A percentile compares a stretch with the other conserved stretches of the same genome.
These are phyloP conservation scores for Andrena praecox DNA, from an alignment of 2,888 invertebrate genomes.

Conservation along the genomic window DNA sequence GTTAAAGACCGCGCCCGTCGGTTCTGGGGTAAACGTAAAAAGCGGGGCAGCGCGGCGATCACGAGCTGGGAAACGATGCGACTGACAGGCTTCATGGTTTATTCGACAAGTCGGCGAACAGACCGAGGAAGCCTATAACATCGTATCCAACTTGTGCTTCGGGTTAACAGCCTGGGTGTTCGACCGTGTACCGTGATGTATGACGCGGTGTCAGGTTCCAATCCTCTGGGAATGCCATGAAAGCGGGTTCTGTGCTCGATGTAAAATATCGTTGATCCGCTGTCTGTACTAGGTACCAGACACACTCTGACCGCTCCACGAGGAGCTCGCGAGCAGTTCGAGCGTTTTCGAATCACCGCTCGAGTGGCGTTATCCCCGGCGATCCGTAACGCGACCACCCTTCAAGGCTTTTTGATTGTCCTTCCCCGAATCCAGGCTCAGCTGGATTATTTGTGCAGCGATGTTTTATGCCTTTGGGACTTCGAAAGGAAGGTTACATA, in stretches of 20 bases:
- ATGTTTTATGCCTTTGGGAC: neutral
- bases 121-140: conserved; percentile 73
- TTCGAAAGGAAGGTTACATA: neutral
- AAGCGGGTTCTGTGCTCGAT: conserved; percentile 76
- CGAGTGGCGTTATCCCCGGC: conserved; percentile 32
- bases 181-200: conserved; percentile 77
- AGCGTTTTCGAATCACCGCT: conserved; percentile 34
- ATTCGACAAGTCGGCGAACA: conserved; percentile 73
- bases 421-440: neutral
- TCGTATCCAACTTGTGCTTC: conserved; percentile 73
- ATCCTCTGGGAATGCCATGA: conserved; percentile 74
- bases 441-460: conserved; percentile 12
- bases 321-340: conserved; percentile 25
- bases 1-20: neutral
- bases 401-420: conserved; percentile 30
- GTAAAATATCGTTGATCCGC: conserved; percentile 76
- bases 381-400: conserved; percentile 30
- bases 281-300: conserved; percentile 53
- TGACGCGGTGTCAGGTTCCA: conserved; percentile 77
- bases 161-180: conserved; percentile 76
- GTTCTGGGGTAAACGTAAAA: conserved; percentile 13
- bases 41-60: conserved; percentile 26
- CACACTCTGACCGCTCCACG: conserved; percentile 52
- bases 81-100: conserved; percentile 75
- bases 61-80: conserved; percentile 63